Percentiles rank a stretch among this genome's conserved stretches.
These are phyloP conservation scores for Phyllopteryx taeniolatus DNA, from an alignment of 2,113 vertebrate species.

Conservation along the genomic window DNA sequence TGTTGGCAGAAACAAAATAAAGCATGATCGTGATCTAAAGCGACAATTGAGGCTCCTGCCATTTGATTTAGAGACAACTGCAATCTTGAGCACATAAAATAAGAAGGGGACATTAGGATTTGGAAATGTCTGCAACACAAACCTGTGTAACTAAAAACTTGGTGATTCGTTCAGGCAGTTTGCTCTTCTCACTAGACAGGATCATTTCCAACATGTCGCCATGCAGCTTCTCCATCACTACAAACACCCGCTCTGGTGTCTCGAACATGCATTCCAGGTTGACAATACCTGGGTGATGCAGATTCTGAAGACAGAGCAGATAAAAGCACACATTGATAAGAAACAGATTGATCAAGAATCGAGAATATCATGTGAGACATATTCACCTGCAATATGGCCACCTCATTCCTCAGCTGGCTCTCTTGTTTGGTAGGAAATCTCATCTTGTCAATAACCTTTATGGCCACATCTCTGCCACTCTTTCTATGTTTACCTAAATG, in stretches of 20 bases:
- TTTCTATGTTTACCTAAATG: constrained; percentile 92
- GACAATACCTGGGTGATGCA: constrained; percentile 97
- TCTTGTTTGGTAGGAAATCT: constrained; percentile 98
- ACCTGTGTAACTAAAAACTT: constrained; percentile 99
- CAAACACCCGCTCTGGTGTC: constrained; percentile 95
- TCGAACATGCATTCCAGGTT: constrained; percentile 99
- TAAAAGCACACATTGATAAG: not conserved
- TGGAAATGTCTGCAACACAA: not conserved
- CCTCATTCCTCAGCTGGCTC: constrained; percentile 97
- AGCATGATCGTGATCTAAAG: too few species aligned
- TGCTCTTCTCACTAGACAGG: constrained; percentile 95
- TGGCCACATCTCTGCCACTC: constrained; percentile 96
- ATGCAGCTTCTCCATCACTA: constrained; percentile 98
- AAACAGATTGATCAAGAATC: not conserved
- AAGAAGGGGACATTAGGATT: not conserved
- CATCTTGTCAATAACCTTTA: constrained; percentile 99
- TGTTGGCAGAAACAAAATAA: not conserved
- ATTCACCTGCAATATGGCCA: constrained; percentile 95
- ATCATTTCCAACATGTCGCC: constrained; percentile 99
- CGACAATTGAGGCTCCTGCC: not conserved
- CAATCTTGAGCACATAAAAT: not conserved
- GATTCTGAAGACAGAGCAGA: constrained; percentile 77
- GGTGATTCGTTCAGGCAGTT: constrained; percentile 94
- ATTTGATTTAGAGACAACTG: not conserved
- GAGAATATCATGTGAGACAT: not conserved